These are phyloP conservation scores for Carcharodon carcharias DNA, from an alignment of 2,797 vertebrate genomes.

Conservation along the genomic window DNA sequence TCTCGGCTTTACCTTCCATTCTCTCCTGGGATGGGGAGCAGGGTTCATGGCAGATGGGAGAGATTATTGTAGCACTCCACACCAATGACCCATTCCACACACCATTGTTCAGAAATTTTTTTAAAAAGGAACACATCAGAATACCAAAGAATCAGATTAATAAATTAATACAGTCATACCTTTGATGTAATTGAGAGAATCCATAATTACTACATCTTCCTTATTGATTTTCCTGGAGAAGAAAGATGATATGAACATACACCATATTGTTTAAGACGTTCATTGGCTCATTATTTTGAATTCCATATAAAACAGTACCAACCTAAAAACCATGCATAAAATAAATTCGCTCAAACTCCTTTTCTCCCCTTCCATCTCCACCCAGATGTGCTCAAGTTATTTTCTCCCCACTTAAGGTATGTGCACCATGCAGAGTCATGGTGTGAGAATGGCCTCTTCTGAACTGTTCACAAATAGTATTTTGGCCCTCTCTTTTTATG, in stretches of 20 bases:
- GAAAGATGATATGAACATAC: not conserved
- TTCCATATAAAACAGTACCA: not conserved
- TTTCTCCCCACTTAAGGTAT: not conserved
- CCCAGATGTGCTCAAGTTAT: not conserved
- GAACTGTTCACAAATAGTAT: not conserved
- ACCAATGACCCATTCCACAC: not conserved
- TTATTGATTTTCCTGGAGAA: conserved; percentile 65
- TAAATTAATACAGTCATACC: conserved; percentile 50
- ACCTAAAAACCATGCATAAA: not conserved
- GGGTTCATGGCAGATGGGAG: not conserved
- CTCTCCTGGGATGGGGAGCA: not conserved
- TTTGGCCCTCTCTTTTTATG: not conserved
- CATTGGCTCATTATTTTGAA: not conserved
- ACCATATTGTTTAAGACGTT: not conserved
- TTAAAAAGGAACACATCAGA: not conserved
- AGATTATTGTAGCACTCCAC: not conserved
- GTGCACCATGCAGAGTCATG: not conserved
- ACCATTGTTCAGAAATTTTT: not conserved
- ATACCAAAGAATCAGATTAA: conserved; percentile 6
- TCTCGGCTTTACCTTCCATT: not conserved
- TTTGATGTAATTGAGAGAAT: conserved; percentile 79
- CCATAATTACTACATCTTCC: conserved; percentile 69
- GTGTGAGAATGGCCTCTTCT: not conserved
- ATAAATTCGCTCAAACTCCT: not conserved
- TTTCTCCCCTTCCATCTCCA: not conserved